A percentile compares a stretch with the other conserved stretches of the same genome.
These are phyloP conservation scores for Sminthurides bifidus DNA, from an alignment of 1,140 invertebrate species.

Conservation along the genomic window DNA sequence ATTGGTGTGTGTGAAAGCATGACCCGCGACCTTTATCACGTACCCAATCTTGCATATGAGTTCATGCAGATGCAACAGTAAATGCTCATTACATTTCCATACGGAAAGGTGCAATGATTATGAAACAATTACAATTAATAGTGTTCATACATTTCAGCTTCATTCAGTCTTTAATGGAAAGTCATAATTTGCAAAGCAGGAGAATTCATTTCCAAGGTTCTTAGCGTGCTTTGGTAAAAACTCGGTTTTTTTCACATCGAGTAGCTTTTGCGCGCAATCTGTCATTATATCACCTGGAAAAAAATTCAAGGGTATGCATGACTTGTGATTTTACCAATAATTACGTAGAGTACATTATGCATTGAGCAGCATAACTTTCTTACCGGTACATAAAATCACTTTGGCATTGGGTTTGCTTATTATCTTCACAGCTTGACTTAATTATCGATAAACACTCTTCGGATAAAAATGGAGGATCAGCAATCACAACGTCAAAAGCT, in stretches of 20 bases:
- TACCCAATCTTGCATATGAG: no score
- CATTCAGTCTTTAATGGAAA: no score
- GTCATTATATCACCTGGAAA: conserved; percentile 61
- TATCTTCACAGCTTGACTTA: conserved; percentile 61
- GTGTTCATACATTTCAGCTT: conserved; percentile 4
- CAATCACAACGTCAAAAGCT: conserved; percentile 72
- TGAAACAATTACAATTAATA: no score
- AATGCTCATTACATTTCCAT: no score
- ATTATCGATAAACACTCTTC: conserved; percentile 84
- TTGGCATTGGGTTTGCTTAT: conserved; percentile 57
- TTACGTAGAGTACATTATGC: background rate
- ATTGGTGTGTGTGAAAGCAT: background rate
- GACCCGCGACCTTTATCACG: no score
- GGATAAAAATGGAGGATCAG: conserved; percentile 87
- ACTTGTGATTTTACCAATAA: background rate
- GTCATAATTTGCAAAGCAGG: conserved; percentile 77
- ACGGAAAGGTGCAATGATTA: no score
- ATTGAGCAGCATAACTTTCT: conserved; percentile 12
- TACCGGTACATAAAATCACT: conserved; percentile 81
- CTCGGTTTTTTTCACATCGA: conserved; percentile 51
- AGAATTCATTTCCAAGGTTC: conserved; percentile 85
- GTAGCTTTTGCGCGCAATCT: conserved; percentile 49
- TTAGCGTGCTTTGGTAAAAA: conserved; percentile 74
- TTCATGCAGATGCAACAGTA: no score
- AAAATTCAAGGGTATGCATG: conserved; percentile 23